phyloP scores from a whole-genome alignment of 2,888 invertebrate species.

The Morpho helenor region DNA sequence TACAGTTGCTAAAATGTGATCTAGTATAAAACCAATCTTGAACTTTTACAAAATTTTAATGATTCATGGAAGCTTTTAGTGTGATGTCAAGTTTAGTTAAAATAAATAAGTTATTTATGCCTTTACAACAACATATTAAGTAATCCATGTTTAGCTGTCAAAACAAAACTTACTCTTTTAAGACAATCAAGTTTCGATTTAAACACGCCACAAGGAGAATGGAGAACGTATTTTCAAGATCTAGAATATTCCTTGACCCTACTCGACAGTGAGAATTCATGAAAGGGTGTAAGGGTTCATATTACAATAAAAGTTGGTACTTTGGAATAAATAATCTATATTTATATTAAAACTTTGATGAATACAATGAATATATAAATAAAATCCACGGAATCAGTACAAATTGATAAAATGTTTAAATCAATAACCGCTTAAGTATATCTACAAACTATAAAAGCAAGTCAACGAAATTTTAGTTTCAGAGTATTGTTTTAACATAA shows the following conservation, averaged over 20 bases:
- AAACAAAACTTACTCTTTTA: conserved; percentile 10
- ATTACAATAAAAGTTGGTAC: conserved; percentile 32
- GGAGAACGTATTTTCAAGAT: conserved; percentile 35
- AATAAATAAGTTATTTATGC: no score
- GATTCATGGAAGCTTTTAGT: no score
- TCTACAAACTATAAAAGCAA: conserved; percentile 4
- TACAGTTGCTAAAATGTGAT: no score
- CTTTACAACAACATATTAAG: conserved; percentile 11
- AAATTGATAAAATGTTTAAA: conserved; percentile 10
- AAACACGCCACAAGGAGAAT: conserved; percentile 16
- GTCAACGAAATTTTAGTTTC: conserved; percentile 4
- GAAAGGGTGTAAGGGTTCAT: conserved; percentile 28
- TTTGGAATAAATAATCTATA: conserved; percentile 19
- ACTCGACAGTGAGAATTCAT: conserved; percentile 17
- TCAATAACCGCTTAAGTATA: conserved; percentile 5
- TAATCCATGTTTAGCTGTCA: conserved; percentile 21
- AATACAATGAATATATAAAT: conserved; percentile 17
- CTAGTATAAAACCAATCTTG: conserved; percentile 4
- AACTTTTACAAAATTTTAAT: conserved; percentile 13
- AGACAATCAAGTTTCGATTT: not conserved
- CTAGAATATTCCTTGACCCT: conserved; percentile 56
- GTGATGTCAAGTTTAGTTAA: no score
- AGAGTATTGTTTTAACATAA: conserved; percentile 1
- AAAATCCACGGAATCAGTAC: conserved; percentile 11
- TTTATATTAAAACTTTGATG: conserved; percentile 13